Percentiles rank a stretch among this genome's conserved stretches.
Conservation (phyloP, 2,797 vertebrate species). For the Australoheros facetus region DNA sequence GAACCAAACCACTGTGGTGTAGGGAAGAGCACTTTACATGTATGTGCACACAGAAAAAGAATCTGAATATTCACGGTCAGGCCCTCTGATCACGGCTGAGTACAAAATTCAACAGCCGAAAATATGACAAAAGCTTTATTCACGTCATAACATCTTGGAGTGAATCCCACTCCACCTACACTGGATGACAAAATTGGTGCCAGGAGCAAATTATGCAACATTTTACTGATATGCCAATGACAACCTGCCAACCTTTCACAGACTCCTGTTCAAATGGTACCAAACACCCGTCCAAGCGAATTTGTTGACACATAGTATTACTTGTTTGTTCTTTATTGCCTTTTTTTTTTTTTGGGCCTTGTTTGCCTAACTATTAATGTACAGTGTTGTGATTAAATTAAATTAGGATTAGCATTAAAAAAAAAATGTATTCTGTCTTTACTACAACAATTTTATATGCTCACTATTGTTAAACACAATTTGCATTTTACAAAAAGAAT, state of each 20-base stretch:
- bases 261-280: constrained; percentile 6
- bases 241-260: constrained; percentile 40
- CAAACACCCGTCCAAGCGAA: constrained; percentile 10
- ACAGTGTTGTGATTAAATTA: not conserved
- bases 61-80: constrained; percentile 12
- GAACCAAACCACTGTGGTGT: not conserved
- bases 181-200: constrained; percentile 40
- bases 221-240: constrained; percentile 38
- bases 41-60: not conserved
- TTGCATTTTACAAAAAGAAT: constrained; percentile 9
- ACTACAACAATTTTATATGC: not conserved
- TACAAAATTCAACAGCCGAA: constrained; percentile 21
- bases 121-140: constrained; percentile 43
- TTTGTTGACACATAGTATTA: constrained; percentile 4
- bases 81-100: not conserved
- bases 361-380: not conserved
- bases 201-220: constrained; percentile 49
- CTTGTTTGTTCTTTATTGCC: not conserved
- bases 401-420: not conserved
- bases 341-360: not conserved
- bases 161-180: constrained; percentile 40
- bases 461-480: not conserved
- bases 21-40: not conserved
- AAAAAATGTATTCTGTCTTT: not conserved
- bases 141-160: constrained; percentile 36